Evolutionary conservation across 2,888 invertebrate species (phyloP), one percentile per base, ranked within the genome.

Genomic region (Apomyelois bistriatella): DNA sequence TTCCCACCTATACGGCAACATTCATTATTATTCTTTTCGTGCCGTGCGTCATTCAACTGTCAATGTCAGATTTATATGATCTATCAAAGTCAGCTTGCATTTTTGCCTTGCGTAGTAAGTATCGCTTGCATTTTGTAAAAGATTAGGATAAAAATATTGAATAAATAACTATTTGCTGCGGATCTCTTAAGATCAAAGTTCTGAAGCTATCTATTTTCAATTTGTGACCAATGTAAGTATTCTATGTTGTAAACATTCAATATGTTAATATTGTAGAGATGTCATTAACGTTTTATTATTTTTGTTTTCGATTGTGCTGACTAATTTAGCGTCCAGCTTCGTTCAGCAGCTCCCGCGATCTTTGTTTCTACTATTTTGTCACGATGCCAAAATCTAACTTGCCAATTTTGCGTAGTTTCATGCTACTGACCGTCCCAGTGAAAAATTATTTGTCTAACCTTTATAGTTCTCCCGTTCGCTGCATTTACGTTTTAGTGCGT

Each of bases 281-380:
- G 22, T 36, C 36, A 28, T 36, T 43, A 16, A 43, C 43, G 8
- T 32, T 13, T 38, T 62, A 68, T 66, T 69, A 74, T 73, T 76
- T 70, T 68, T 70, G 70, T 75, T 74, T 68, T 67, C 61, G 62
- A 52, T 58, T 58, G 59, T 74, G 78, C 78, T 76, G 78, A 76
- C 72, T 78, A 78, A 78, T 77, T 68, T 68, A 56, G 60, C 58
- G 59, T 59, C 53, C 54, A 41, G 17, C 10, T 5, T n/a, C 52
- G 53, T 55, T 55, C 32, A 22, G 53, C 22, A 37, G 47, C 41
- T 43, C 42, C 54, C 51, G 15, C 43, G 53, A 51, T 61, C 58
- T 60, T 62, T 63, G 61, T 63, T 61, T 58, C 56, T 48, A 36
- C 48, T 36, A 16, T 60, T 52, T 68, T 68, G 68, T 60, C 63